phyloP scores from a whole-genome alignment of 2,888 invertebrate species.

The Dichetophora obliterata region DNA sequence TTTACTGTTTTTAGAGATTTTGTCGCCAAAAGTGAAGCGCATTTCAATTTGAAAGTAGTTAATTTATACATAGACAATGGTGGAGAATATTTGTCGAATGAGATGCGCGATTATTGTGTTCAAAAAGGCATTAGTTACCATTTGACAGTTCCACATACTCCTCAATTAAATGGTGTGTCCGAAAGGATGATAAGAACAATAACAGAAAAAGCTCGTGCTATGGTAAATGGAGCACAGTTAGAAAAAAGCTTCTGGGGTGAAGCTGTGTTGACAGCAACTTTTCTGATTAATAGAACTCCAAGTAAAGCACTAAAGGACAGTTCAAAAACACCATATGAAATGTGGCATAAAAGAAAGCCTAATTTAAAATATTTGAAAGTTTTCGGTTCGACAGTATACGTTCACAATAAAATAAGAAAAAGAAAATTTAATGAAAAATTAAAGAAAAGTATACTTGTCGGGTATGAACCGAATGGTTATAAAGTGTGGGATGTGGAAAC shows the following conservation, averaged over 20 bases:
- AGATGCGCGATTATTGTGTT: slow-evolving; percentile 57
- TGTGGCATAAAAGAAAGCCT: slow-evolving; percentile 45
- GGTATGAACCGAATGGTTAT: too few relatives aligned
- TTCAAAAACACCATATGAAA: slow-evolving; percentile 63
- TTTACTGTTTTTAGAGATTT: too few relatives aligned
- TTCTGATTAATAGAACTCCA: slow-evolving; percentile 44
- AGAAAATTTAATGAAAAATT: too few relatives aligned
- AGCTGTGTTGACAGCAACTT: too few relatives aligned
- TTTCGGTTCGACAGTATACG: too few relatives aligned
- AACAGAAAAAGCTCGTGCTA: slow-evolving; percentile 62
- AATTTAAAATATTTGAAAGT: too few relatives aligned
- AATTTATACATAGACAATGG: slow-evolving; percentile 60
- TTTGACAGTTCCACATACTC: slow-evolving; percentile 60
- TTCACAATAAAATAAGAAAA: too few relatives aligned
- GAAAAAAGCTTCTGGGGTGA: too few relatives aligned
- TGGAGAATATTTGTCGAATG: slow-evolving; percentile 57
- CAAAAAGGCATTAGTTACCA: slow-evolving; percentile 59
- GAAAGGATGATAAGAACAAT: slow-evolving; percentile 61
- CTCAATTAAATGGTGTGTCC: slow-evolving; percentile 39
- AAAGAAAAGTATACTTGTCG: too few relatives aligned
- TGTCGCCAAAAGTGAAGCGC: too few relatives aligned
- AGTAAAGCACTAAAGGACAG: slow-evolving; percentile 56
- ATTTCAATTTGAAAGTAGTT: slow-evolving; percentile 56
- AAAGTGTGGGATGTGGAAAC: too few relatives aligned
- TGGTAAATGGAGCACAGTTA: slow-evolving; percentile 51